Evolutionary conservation across 2,113 vertebrate genomes (phyloP), one percentile per base, ranked within the genome.

Genomic region (Chamaea fasciata): DNA sequence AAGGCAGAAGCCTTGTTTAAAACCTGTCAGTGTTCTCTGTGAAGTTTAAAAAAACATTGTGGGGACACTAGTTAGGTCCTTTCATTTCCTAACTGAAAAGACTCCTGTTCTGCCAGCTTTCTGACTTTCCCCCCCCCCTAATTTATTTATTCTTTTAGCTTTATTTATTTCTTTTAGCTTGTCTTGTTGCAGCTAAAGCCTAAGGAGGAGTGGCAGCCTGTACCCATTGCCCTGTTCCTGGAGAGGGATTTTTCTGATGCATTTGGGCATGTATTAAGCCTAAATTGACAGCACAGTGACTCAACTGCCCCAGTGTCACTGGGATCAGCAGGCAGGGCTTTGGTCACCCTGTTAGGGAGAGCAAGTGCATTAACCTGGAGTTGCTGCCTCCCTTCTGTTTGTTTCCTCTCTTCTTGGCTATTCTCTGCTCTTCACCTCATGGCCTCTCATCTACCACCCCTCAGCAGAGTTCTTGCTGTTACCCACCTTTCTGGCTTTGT

Each of bases 1-100:
- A 65, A 88, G 83, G 90, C 65, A 94, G 76, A 78, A 85, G 52
- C 57, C 49, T 89, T 79, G 80, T 89, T 95, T 92, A 93, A 95
- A 96, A 92, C 67, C 83, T 85, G 77, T 85, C 63, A 77, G 13
- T 33, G 21, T 80, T 63, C 65, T 47, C 85, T 53, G 19, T 41
- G 27, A 77, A 77, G 75, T 56, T 92, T 11, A 21, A 41, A 77
- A 42, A 41, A 12, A 17, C 23, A 11, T 71, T 87, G 28, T 16
- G 75, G 16, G 30, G 39, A 13, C 23, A 9, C 73, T 50, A 15
- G 26, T 59, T 6, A 70, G 89, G 59, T 44, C 49, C 53, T 71
- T 90, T 90, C 94, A 76, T 85, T 95, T 94, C 75, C 27, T 6
- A 27, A 30, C 65, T 41, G 35, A 47, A 67, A 23, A 37, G 14